These are phyloP conservation scores for Meteorus sp. DNA, from an alignment of 1,140 invertebrate genomes.

Conservation along the genomic window DNA sequence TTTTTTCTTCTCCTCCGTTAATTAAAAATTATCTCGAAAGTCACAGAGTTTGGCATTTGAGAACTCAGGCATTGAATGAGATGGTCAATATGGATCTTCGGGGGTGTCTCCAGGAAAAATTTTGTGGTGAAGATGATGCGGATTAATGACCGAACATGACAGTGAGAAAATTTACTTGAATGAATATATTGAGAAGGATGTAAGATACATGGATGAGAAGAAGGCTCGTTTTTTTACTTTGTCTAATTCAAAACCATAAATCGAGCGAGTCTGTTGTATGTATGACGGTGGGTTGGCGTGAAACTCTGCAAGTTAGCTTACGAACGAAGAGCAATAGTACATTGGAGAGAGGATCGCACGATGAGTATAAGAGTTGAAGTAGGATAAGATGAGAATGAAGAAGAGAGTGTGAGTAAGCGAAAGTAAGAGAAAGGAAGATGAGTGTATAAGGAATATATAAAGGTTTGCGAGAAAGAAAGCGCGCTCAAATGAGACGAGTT, in stretches of 20 bases:
- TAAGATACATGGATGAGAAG: too few relatives aligned
- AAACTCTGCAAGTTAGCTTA: slow-evolving; percentile 40
- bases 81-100: too few relatives aligned
- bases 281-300: slow-evolving; percentile 51
- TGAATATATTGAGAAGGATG: slow-evolving; percentile 32
- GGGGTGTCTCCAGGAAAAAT: too few relatives aligned
- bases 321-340: slow-evolving; percentile 34
- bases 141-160: too few relatives aligned
- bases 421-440: slow-evolving; percentile 27
- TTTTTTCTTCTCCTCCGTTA: too few relatives aligned
- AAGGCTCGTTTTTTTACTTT: slow-evolving; percentile 50
- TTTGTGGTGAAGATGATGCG: too few relatives aligned
- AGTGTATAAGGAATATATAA: slow-evolving; percentile 19
- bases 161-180: slow-evolving; percentile 38
- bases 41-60: too few relatives aligned
- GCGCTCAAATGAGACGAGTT: slow-evolving; percentile 19
- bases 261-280: slow-evolving; percentile 58
- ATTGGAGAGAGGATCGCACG: too few relatives aligned
- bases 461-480: slow-evolving; percentile 19
- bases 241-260: slow-evolving; percentile 60
- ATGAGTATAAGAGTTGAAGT: too few relatives aligned
- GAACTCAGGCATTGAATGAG: too few relatives aligned
- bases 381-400: too few relatives aligned
- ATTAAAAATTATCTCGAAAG: too few relatives aligned
- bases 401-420: slow-evolving; percentile 19